phyloP scores from a whole-genome alignment of 1,140 invertebrate species.

The Aethina tumida region DNA sequence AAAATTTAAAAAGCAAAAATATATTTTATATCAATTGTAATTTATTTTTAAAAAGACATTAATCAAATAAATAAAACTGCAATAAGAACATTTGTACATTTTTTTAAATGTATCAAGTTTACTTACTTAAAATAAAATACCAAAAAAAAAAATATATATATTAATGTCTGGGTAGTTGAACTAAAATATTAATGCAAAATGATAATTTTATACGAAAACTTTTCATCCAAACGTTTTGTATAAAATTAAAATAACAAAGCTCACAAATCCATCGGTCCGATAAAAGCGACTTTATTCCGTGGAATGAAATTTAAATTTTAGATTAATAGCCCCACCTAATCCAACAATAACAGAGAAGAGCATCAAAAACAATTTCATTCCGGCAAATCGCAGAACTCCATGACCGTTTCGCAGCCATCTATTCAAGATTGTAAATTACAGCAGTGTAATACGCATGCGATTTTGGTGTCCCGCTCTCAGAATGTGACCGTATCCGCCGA shows the following conservation, averaged over 20 bases:
- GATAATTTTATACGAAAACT: too few relatives aligned
- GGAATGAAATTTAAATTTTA: conserved; percentile 13
- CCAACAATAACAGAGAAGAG: conserved; percentile 18
- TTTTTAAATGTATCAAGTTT: too few relatives aligned
- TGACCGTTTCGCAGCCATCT: conserved; percentile 29
- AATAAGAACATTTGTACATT: too few relatives aligned
- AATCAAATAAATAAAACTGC: too few relatives aligned
- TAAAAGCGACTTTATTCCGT: conserved; percentile 7
- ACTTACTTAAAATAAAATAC: too few relatives aligned
- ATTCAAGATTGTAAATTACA: conserved; percentile 34
- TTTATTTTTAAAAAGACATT: too few relatives aligned
- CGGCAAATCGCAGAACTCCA: conserved; percentile 27
- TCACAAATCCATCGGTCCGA: not conserved
- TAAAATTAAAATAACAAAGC: not conserved
- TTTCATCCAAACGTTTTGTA: too few relatives aligned
- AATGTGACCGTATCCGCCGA: conserved; percentile 15
- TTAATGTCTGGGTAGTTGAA: too few relatives aligned
- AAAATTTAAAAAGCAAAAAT: too few relatives aligned
- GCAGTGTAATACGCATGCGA: conserved; percentile 31
- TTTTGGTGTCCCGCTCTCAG: conserved; percentile 18
- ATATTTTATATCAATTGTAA: too few relatives aligned
- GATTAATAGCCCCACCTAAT: conserved; percentile 17
- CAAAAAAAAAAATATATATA: too few relatives aligned
- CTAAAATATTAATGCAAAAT: too few relatives aligned
- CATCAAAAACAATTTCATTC: conserved; percentile 32